Conservation (phyloP, 2,888 invertebrate species). For the Terebella lapidaria region DNA sequence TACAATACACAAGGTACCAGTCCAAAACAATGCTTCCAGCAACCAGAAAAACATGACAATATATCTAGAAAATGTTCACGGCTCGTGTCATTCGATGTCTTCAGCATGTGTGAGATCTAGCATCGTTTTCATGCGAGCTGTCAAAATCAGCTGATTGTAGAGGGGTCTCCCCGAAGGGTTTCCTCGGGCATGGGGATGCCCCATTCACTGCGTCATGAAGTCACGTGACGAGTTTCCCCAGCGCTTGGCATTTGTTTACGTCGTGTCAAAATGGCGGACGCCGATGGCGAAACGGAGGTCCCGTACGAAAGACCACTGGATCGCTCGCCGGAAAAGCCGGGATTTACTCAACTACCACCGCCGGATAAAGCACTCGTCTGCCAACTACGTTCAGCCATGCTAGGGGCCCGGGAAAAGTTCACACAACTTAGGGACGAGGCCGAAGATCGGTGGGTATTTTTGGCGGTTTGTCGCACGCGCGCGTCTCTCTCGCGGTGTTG, state of each 20-base stretch:
- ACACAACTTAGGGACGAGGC: constrained; percentile 34
- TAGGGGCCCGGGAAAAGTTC: constrained; percentile 30
- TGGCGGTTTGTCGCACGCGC: too few species aligned
- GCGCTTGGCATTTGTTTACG: not conserved
- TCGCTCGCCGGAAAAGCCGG: constrained; percentile 33
- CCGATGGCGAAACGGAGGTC: not conserved
- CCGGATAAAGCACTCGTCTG: constrained; percentile 30
- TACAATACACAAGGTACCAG: too few species aligned
- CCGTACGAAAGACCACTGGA: constrained; percentile 27
- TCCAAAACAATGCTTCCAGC: too few species aligned
- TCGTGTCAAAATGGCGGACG: constrained; percentile 14
- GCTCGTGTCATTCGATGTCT: too few species aligned
- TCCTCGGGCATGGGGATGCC: too few species aligned
- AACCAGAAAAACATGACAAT: too few species aligned
- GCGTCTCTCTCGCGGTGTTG: too few species aligned
- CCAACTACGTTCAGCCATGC: constrained; percentile 30
- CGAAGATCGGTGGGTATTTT: constrained; percentile 33
- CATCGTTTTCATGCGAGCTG: too few species aligned
- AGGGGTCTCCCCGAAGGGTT: not conserved
- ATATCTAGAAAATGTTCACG: too few species aligned
- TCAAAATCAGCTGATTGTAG: too few species aligned
- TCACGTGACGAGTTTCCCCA: too few species aligned
- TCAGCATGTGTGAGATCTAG: too few species aligned
- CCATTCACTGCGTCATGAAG: not conserved
- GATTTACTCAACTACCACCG: constrained; percentile 24